A percentile compares a stretch with the other conserved stretches of the same genome.
These are phyloP conservation scores for Nebria ingens DNA, from an alignment of 1,140 invertebrate species.

Conservation along the genomic window DNA sequence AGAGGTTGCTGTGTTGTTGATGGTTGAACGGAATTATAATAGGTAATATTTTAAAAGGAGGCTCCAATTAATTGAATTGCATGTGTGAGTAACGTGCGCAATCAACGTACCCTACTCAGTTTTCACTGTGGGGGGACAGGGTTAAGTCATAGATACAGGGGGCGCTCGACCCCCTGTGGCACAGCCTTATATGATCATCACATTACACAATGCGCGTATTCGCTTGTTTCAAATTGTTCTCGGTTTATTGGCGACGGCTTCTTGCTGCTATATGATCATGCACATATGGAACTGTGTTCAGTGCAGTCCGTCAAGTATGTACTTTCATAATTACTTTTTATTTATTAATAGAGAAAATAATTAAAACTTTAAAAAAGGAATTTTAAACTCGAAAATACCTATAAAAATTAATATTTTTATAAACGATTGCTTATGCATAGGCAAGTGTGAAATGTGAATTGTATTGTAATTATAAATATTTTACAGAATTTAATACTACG, in stretches of 20 bases:
- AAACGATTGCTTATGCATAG: too few relatives aligned
- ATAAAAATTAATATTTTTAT: too few relatives aligned
- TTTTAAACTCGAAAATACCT: too few relatives aligned
- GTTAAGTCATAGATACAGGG: too few relatives aligned
- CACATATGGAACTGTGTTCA: too few relatives aligned
- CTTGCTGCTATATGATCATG: not conserved
- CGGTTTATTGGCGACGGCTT: not conserved
- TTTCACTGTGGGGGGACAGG: not conserved
- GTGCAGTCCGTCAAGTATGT: not conserved
- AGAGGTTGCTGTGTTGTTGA: not conserved
- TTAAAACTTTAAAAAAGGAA: too few relatives aligned
- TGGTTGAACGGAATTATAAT: not conserved
- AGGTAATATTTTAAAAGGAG: not conserved
- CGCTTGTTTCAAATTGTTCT: not conserved
- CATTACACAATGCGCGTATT: not conserved
- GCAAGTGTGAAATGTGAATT: too few relatives aligned
- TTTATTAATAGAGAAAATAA: too few relatives aligned
- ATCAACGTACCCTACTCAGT: not conserved
- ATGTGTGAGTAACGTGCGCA: not conserved
- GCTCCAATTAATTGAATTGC: not conserved
- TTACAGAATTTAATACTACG: too few relatives aligned
- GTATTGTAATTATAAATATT: too few relatives aligned
- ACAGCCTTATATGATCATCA: not conserved
- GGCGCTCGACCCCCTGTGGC: not conserved
- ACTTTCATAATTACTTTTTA: too few relatives aligned